Conservation (phyloP, 2,113 vertebrate genomes). For the Turdus rufiventris region DNA sequence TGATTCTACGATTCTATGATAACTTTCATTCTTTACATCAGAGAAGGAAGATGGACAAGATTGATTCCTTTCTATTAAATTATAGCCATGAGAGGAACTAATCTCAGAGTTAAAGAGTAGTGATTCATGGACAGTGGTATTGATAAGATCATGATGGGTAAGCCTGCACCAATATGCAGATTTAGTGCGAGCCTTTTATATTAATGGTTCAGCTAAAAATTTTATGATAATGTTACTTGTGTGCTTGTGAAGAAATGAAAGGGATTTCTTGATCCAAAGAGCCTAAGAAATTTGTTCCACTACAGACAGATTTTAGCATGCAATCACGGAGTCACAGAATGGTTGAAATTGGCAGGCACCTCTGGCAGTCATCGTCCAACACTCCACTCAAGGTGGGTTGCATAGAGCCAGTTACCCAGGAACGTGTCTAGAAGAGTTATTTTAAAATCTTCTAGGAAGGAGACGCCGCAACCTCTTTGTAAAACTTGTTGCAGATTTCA, state of each 20-base stretch:
- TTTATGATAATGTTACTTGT: neutral
- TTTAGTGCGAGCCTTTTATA: neutral
- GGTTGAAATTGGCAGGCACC: neutral
- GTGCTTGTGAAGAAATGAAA: neutral
- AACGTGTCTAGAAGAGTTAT: fast-evolving
- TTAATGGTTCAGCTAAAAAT: neutral
- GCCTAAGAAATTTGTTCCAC: neutral
- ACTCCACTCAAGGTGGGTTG: fast-evolving
- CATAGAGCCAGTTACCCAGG: neutral
- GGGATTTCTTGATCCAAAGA: neutral
- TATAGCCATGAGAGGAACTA: neutral
- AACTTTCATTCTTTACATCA: neutral
- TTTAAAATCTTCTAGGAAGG: neutral
- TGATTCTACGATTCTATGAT: neutral
- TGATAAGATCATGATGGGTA: neutral
- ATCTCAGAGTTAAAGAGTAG: neutral
- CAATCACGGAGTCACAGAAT: neutral
- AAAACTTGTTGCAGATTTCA: neutral
- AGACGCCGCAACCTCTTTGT: neutral
- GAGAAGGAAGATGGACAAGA: neutral
- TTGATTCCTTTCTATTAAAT: neutral
- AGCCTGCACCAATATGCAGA: neutral
- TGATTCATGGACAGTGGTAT: neutral
- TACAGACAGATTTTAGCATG: neutral
- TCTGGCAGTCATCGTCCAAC: neutral